Percentiles rank a stretch among this genome's conserved stretches.
These are phyloP conservation scores for Protobothrops mucrosquamatus DNA, from an alignment of 2,113 vertebrate species.

Conservation along the genomic window DNA sequence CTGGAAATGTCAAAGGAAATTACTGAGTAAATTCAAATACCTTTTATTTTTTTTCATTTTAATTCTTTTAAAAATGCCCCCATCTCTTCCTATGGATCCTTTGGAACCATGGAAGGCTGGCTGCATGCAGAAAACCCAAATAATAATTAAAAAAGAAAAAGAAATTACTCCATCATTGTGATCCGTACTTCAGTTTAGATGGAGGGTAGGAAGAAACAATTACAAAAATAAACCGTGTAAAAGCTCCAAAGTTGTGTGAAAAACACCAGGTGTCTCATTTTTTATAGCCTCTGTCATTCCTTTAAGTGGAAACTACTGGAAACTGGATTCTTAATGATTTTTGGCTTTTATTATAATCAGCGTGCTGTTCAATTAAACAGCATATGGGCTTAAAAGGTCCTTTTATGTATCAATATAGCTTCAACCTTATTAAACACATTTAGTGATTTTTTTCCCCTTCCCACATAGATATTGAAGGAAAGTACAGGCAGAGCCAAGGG, in stretches of 20 bases:
- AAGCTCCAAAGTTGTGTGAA: slow-evolving; percentile 40
- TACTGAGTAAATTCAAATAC: slow-evolving; percentile 40
- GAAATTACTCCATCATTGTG: slow-evolving; percentile 8
- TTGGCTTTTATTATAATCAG: slow-evolving; percentile 51
- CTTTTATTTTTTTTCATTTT: slow-evolving; percentile 11
- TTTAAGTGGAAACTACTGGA: slow-evolving; percentile 42
- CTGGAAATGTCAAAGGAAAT: background rate
- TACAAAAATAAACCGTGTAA: slow-evolving; percentile 31
- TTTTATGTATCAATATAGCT: slow-evolving; percentile 34
- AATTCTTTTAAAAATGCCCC: slow-evolving; percentile 35
- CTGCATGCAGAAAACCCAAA: slow-evolving; percentile 11
- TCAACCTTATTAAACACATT: slow-evolving; percentile 24
- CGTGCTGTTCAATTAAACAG: slow-evolving; percentile 57
- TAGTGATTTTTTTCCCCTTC: background rate
- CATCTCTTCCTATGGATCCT: slow-evolving; percentile 25
- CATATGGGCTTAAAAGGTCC: slow-evolving; percentile 34
- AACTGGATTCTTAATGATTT: slow-evolving; percentile 34
- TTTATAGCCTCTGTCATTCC: slow-evolving; percentile 41
- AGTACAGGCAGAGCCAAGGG: no score
- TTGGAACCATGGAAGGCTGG: slow-evolving; percentile 23
- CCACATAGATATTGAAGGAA: background rate
- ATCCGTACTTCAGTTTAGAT: slow-evolving; percentile 29
- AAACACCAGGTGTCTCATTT: slow-evolving; percentile 17
- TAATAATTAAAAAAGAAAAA: background rate
- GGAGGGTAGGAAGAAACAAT: slow-evolving; percentile 23